A percentile compares a stretch with the other conserved stretches of the same genome.
These are phyloP conservation scores for Apis cerana DNA, from an alignment of 1,140 invertebrate species.

Conservation along the genomic window DNA sequence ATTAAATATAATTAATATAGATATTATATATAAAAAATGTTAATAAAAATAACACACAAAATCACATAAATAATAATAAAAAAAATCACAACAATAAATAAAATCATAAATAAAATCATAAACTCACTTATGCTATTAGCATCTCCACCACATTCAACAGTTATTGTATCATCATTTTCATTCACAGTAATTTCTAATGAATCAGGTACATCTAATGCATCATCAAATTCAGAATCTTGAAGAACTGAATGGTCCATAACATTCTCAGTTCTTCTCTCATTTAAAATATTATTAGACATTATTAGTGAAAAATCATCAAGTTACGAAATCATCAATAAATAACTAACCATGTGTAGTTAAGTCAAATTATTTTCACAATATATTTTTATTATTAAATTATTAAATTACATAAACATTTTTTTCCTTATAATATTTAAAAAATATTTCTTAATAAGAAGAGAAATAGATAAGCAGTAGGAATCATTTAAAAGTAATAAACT, in stretches of 20 bases:
- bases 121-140: constrained; percentile 48
- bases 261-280: background rate
- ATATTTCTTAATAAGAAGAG: background rate
- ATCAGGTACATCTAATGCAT: constrained; percentile 83
- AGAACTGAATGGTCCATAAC: constrained; percentile 40
- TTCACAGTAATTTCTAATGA: constrained; percentile 82
- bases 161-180: constrained; percentile 80
- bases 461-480: background rate
- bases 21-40: background rate
- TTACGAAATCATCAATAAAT: background rate
- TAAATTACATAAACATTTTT: background rate
- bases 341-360: constrained; percentile 2
- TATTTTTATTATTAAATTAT: background rate
- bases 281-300: constrained; percentile 23
- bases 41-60: background rate
- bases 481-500: background rate
- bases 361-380: background rate
- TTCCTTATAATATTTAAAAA: background rate
- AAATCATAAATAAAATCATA: background rate
- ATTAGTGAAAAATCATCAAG: background rate
- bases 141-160: constrained; percentile 66
- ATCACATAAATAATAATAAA: no score
- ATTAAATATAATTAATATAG: background rate
- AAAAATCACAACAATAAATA: background rate
- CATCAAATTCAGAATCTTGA: constrained; percentile 84